Evolutionary conservation across 2,797 vertebrate species (phyloP), one percentile per base, ranked within the genome.

Genomic region (Neosilurus hyrtlii): DNA sequence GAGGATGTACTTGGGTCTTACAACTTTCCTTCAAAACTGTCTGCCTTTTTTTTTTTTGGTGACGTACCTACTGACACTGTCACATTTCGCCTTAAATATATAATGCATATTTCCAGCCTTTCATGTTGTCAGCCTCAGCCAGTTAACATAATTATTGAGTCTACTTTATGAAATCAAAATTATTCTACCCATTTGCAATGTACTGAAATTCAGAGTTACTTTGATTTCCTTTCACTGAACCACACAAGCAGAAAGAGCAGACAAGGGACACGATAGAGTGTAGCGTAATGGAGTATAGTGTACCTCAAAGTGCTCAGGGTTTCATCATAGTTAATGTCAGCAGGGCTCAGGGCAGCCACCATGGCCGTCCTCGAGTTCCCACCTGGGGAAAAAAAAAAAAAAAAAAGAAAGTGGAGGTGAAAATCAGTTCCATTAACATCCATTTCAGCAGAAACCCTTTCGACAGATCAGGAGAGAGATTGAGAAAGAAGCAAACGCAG

Each of bases 311-410:
- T 99, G 93, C 98, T 98, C 87, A 99, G 91, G 35, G 98, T 99
- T 93, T 99, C 98, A 89, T 99, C 98, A 0, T 99, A 99, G 94
- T 99, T 99, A 86, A 99, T 99, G 86, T 99, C 98, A 86, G 98
- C 98, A 5, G 98, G 98, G 92, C 98, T 99, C 91, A 99, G 94
- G 72, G 98, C 98, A 87, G 98, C 98, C 26, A 99, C 98, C 98
- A 99, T 99, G 0, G 98, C 97, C 59, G 98, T 99, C 89, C 98
- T 95, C 57, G 98, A 99, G 92, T 99, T 99, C 83, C 98, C 98
- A 86, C 98, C 98, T 99, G 78, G 30, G 30, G 2, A 30, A 30
- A 30, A 80, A 59, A 68, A 14, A 85, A 30, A 0, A 86, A 89
- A 0, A 37, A 73, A 71, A 61, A 6, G 10, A 57, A 51, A 30